Percentiles rank a stretch among this genome's conserved stretches.
These are phyloP conservation scores for Lophotriccus pileatus DNA, from an alignment of 2,797 vertebrate species.

Conservation along the genomic window DNA sequence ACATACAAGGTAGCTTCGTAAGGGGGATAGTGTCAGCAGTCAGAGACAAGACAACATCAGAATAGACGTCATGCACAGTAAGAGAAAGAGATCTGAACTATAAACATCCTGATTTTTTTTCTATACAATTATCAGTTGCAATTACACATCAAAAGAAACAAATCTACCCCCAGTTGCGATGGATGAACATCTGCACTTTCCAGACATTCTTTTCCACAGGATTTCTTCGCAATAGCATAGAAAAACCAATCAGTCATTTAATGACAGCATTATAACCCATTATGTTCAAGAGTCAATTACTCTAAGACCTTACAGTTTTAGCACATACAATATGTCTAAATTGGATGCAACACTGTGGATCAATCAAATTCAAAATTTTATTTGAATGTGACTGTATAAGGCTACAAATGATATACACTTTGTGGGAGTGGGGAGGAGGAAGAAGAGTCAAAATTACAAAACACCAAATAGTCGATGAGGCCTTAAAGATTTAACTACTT, in stretches of 20 bases:
- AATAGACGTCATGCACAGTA: neutral
- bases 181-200: slow-evolving; percentile 62
- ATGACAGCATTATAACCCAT: slow-evolving; percentile 65
- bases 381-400: neutral
- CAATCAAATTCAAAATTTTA: slow-evolving; percentile 60
- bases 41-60: neutral
- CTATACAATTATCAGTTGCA: slow-evolving; percentile 61
- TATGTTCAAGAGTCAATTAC: slow-evolving; percentile 68
- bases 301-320: slow-evolving; percentile 58
- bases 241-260: slow-evolving; percentile 61
- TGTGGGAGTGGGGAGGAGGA: neutral
- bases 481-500: slow-evolving; percentile 39
- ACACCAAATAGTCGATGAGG: neutral
- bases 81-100: slow-evolving; percentile 14
- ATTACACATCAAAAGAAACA: slow-evolving; percentile 69
- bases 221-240: slow-evolving; percentile 58
- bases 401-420: neutral
- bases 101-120: slow-evolving; percentile 20
- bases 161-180: slow-evolving; percentile 62
- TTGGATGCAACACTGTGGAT: slow-evolving; percentile 48
- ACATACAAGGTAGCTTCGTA: neutral
- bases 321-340: slow-evolving; percentile 64
- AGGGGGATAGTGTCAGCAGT: neutral
- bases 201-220: slow-evolving; percentile 43
- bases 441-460: slow-evolving; percentile 15